These are phyloP conservation scores for Pristionchus fissidentatus DNA, from an alignment of 2,888 invertebrate genomes.

Conservation along the genomic window DNA sequence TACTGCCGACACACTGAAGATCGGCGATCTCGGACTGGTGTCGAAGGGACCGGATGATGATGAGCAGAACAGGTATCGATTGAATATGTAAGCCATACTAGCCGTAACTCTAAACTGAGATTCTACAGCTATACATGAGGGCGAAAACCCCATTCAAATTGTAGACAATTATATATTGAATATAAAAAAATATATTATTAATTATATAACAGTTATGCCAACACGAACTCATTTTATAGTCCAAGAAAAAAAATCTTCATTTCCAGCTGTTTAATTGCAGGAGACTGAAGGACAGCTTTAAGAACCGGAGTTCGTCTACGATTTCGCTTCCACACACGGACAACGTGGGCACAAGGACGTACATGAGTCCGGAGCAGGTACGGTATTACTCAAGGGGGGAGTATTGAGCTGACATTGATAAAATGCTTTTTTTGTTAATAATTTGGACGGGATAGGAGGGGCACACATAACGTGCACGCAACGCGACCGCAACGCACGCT, in stretches of 20 bases:
- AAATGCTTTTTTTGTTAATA: not conserved
- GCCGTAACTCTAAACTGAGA: no score
- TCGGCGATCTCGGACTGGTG: conserved; percentile 98
- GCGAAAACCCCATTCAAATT: no score
- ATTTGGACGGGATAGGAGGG: no score
- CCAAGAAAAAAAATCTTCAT: not conserved
- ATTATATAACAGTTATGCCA: no score
- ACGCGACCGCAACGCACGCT: no score
- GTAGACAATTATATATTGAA: no score
- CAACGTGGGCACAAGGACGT: conserved; percentile 89
- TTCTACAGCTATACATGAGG: no score
- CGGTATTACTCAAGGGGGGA: not conserved
- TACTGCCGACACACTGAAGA: conserved; percentile 89
- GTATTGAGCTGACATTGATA: not conserved
- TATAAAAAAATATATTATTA: no score
- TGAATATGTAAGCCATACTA: no score
- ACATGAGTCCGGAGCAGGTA: conserved; percentile 97
- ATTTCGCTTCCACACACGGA: conserved; percentile 75
- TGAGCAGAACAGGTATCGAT: no score
- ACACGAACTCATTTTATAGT: no score
- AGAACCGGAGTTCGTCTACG: conserved; percentile 41
- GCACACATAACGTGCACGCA: no score
- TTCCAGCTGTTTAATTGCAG: not conserved
- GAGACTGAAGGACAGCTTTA: conserved; percentile 15
- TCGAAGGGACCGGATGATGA: conserved; percentile 78